Conservation (phyloP, 2,888 invertebrate genomes). For the Cacoxenus indagator region DNA sequence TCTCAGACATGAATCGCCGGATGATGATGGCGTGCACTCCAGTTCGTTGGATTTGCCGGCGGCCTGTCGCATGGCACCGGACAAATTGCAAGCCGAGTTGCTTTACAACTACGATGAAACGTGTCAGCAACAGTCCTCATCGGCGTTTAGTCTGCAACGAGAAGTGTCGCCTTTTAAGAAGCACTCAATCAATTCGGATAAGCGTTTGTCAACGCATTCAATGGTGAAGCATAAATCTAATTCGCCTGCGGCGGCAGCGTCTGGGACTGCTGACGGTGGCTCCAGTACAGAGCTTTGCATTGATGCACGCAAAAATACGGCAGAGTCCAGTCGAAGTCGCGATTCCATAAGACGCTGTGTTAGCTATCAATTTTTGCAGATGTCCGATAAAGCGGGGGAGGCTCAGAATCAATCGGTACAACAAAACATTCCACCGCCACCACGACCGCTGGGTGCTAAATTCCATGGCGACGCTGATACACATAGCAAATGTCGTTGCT, state of each 20-base stretch:
- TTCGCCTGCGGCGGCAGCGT: not conserved
- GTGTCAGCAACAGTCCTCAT: conserved; percentile 1
- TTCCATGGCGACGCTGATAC: conserved; percentile 37
- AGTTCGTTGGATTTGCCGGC: conserved; percentile 74
- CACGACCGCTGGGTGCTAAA: conserved; percentile 22
- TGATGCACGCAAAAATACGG: conserved; percentile 66
- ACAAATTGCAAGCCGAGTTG: conserved; percentile 73
- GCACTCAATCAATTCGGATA: conserved; percentile 77
- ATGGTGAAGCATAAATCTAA: conserved; percentile 28
- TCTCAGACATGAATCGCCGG: conserved; percentile 30
- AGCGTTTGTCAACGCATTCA: conserved; percentile 59
- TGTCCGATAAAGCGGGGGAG: conserved; percentile 36
- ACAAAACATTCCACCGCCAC: conserved; percentile 25
- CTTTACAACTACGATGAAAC: conserved; percentile 72
- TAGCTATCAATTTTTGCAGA: conserved; percentile 72
- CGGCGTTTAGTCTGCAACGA: conserved; percentile 47
- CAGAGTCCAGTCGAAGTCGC: conserved; percentile 36
- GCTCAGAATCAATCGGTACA: conserved; percentile 17
- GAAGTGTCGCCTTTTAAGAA: conserved; percentile 68
- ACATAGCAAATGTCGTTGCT: conserved; percentile 73
- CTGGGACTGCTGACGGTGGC: conserved; percentile 30
- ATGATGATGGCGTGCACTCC: conserved; percentile 71
- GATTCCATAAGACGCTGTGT: conserved; percentile 71
- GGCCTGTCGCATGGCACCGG: conserved; percentile 71
- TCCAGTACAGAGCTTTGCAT: conserved; percentile 57